Conservation (phyloP, 2,113 vertebrate species). For the Sander lucioperca region DNA sequence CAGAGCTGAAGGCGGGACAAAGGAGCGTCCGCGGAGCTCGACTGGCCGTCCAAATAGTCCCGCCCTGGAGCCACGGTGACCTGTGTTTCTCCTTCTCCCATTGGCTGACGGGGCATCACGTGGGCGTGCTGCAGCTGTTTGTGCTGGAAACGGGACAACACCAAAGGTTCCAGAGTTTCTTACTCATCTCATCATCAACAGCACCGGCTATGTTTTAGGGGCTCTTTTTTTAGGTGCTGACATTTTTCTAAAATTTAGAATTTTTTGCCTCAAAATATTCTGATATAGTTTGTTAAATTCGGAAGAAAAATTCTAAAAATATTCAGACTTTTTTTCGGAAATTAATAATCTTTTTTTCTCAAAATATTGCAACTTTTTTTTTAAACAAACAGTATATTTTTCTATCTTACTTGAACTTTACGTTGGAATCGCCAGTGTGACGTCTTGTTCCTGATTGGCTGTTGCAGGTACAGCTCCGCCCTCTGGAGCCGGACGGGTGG, state of each 20-base stretch:
- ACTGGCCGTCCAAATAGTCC: conserved; percentile 82
- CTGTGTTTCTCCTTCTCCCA: conserved; percentile 92
- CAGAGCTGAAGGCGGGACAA: conserved; percentile 78
- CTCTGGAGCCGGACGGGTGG: conserved; percentile 90
- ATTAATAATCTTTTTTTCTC: too few relatives aligned
- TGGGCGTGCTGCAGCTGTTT: conserved; percentile 90
- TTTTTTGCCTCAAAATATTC: too few relatives aligned
- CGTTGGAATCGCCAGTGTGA: not conserved
- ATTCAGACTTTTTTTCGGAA: too few relatives aligned
- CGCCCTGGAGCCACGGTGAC: conserved; percentile 64
- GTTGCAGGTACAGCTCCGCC: conserved; percentile 79
- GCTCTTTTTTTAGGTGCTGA: too few relatives aligned
- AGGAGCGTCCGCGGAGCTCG: conserved; percentile 81
- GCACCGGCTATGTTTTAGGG: too few relatives aligned
- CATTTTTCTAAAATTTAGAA: not conserved
- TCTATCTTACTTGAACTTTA: too few relatives aligned
- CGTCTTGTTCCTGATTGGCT: conserved; percentile 35
- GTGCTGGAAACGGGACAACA: conserved; percentile 77
- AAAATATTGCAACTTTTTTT: too few relatives aligned
- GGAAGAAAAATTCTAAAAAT: too few relatives aligned
- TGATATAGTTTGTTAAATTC: too few relatives aligned
- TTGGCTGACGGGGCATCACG: conserved; percentile 85
- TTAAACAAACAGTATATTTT: too few relatives aligned
- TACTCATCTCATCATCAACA: too few relatives aligned
- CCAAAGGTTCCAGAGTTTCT: conserved; percentile 45